Conservation (phyloP, 2,888 invertebrate species). For the Synergus itoensis region DNA sequence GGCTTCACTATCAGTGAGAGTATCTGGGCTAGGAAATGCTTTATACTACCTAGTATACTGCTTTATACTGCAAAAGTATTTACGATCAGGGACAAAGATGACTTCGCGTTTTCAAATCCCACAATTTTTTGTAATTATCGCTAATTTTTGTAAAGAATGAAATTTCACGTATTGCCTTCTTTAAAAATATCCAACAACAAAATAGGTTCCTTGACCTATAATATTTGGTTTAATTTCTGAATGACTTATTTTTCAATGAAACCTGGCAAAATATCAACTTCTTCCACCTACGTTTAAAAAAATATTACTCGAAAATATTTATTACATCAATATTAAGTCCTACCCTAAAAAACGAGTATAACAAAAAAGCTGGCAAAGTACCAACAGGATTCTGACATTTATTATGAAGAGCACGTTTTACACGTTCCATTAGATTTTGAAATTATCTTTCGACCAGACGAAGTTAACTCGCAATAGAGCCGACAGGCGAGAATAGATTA, state of each 20-base stretch:
- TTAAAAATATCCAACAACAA: not conserved
- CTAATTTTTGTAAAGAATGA: not conserved
- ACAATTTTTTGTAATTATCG: not conserved
- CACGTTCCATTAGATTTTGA: not conserved
- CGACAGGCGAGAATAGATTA: not conserved
- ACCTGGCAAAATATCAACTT: not conserved
- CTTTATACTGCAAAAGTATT: slow-evolving; percentile 3
- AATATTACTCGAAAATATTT: not conserved
- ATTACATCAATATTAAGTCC: not conserved
- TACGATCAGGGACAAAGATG: not conserved
- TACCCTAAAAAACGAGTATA: not conserved
- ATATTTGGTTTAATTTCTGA: not conserved
- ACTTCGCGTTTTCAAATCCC: not conserved
- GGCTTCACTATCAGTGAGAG: slow-evolving; percentile 9
- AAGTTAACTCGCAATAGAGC: not conserved
- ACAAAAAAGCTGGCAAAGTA: not conserved
- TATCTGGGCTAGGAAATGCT: slow-evolving; percentile 36
- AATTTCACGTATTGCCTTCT: not conserved
- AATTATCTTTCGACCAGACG: not conserved
- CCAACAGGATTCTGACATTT: slow-evolving; percentile 11
- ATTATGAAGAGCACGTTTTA: slow-evolving; percentile 16
- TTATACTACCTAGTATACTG: slow-evolving; percentile 19
- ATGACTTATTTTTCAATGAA: slow-evolving; percentile 5
- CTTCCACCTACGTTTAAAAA: not conserved
- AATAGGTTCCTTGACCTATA: not conserved